Percentiles rank a stretch among this genome's conserved stretches.
Conservation (phyloP, 2,888 invertebrate genomes). For the Netelia fuscicornis region DNA sequence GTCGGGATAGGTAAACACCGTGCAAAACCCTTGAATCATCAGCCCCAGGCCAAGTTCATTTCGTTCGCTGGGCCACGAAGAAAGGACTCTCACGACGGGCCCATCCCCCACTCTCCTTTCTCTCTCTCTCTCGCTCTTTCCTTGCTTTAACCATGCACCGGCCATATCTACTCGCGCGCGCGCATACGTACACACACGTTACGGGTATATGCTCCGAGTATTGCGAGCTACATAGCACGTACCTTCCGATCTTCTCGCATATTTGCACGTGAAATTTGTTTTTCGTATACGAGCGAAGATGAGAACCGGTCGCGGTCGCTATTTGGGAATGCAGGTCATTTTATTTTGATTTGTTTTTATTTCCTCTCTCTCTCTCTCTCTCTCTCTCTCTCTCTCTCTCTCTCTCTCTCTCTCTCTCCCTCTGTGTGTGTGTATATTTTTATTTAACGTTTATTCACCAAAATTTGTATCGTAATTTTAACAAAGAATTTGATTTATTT, state of each 20-base stretch:
- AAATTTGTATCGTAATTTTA: too few relatives aligned
- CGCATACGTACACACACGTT: background rate
- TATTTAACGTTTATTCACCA: too few relatives aligned
- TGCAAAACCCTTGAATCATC: constrained; percentile 69
- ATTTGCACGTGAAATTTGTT: constrained; percentile 24
- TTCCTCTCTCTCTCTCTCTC: background rate
- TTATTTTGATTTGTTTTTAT: background rate
- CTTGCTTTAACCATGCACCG: background rate
- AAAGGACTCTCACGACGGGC: constrained; percentile 47
- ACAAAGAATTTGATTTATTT: too few relatives aligned
- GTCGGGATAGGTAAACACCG: constrained; percentile 66
- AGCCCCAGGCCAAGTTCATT: constrained; percentile 68
- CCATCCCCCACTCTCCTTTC: background rate
- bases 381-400: too few relatives aligned
- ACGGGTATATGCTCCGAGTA: constrained; percentile 22
- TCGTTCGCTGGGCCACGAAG: constrained; percentile 55
- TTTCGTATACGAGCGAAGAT: background rate
- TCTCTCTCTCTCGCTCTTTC: background rate
- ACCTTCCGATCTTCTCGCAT: constrained; percentile 7
- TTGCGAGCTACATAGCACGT: constrained; percentile 21
- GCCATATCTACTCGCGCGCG: background rate
- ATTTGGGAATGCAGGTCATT: background rate
- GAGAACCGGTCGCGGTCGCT: background rate
- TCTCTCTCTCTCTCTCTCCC: too few relatives aligned
- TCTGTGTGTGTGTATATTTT: too few relatives aligned